Conservation (phyloP, 2,888 invertebrate genomes). For the Ophonus ardosiacus region DNA sequence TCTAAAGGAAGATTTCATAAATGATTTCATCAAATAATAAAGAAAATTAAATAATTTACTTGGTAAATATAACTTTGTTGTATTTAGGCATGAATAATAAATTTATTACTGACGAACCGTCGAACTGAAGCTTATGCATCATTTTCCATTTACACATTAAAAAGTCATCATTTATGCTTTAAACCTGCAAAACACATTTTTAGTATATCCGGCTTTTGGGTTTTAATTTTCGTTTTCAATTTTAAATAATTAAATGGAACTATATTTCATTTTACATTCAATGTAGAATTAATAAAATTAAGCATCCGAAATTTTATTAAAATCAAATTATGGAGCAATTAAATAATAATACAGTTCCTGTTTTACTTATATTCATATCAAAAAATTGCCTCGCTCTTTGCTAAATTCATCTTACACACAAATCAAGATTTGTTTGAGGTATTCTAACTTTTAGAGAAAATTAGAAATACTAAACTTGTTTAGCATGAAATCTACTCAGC, state of each 20-base stretch:
- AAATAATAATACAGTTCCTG: constrained; percentile 18
- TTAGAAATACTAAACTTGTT: too few relatives aligned
- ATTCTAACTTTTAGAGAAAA: neutral
- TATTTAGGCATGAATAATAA: neutral
- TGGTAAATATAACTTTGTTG: neutral
- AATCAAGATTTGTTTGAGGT: neutral
- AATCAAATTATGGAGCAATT: constrained; percentile 16
- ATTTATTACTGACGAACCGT: neutral
- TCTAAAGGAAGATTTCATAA: neutral
- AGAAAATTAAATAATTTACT: neutral
- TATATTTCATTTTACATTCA: constrained; percentile 14
- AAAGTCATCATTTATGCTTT: neutral
- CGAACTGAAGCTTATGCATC: neutral
- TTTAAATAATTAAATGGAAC: constrained; percentile 3
- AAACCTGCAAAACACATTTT: constrained; percentile 8
- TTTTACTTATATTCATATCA: constrained; percentile 1
- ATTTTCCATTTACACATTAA: neutral
- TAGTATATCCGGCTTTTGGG: neutral
- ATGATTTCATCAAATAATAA: neutral
- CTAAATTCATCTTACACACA: neutral
- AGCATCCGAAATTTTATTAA: constrained; percentile 8
- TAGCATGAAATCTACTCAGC: too few relatives aligned
- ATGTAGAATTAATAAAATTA: neutral
- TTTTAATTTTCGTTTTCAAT: neutral
- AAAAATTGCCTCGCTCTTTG: neutral